Evolutionary conservation across 2,797 vertebrate species (phyloP).

Genomic region (Sandelia bainsii): DNA sequence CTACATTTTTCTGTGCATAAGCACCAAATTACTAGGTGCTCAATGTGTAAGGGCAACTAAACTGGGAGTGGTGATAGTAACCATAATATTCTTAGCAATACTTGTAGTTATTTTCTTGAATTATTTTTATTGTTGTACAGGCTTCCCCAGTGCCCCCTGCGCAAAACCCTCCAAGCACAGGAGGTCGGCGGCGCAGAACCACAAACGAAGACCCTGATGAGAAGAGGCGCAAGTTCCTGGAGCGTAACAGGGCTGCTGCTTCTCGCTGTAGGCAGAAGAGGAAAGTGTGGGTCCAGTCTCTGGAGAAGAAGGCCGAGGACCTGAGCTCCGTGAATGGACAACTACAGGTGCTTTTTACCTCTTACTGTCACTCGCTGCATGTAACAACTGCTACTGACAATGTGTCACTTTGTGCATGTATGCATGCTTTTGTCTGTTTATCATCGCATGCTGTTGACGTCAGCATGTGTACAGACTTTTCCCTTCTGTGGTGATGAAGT

Average conservation of each 20-base stretch:
- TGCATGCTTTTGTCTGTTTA: slow-evolving; percentile 44
- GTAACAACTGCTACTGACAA: slow-evolving; percentile 18
- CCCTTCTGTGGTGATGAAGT: slow-evolving; percentile 84
- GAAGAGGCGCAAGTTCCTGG: slow-evolving; percentile 97
- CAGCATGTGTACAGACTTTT: slow-evolving; percentile 52
- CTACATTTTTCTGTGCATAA: neutral
- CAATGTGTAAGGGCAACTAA: neutral
- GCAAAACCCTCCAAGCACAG: slow-evolving; percentile 92
- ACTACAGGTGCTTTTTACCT: slow-evolving; percentile 88
- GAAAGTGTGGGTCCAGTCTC: slow-evolving; percentile 97
- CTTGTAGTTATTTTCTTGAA: slow-evolving; percentile 5
- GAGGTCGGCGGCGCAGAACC: slow-evolving; percentile 93
- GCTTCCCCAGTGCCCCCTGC: slow-evolving; percentile 92
- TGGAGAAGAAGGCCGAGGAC: slow-evolving; percentile 97
- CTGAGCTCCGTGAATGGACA: slow-evolving; percentile 92
- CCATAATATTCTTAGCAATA: neutral
- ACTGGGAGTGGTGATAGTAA: neutral
- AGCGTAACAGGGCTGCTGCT: slow-evolving; percentile 95
- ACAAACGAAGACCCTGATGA: slow-evolving; percentile 97
- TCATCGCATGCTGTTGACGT: slow-evolving; percentile 54
- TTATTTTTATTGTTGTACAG: slow-evolving; percentile 69
- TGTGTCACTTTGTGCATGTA: slow-evolving; percentile 35
- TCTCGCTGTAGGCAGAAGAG: slow-evolving; percentile 97
- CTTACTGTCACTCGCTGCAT: slow-evolving; percentile 15
- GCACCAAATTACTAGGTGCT: neutral